Evolutionary conservation across 1,140 invertebrate species (phyloP).

Genomic region (Magallana angulata): DNA sequence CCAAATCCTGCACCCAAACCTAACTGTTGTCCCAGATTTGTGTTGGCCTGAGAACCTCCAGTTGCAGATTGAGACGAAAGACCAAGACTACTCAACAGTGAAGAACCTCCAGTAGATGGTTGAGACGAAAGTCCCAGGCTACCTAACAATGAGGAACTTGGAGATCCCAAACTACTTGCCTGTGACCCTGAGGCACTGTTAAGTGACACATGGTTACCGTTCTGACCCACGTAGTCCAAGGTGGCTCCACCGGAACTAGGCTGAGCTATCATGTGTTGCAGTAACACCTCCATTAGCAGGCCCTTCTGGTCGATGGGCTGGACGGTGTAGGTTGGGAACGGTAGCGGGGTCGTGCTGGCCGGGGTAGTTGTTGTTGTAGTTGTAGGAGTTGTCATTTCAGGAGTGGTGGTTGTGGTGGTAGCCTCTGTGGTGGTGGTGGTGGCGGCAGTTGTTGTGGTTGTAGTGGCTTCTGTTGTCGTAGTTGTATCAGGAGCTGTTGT

Average conservation of each 20-base stretch:
- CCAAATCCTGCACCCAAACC: neutral
- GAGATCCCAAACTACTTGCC: too few species aligned
- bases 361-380: neutral
- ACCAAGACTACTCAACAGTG: neutral
- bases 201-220: neutral
- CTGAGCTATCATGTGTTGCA: neutral
- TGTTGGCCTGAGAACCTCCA: neutral
- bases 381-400: neutral
- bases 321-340: neutral
- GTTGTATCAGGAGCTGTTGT: neutral
- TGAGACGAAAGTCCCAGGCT: neutral
- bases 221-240: neutral
- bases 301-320: neutral
- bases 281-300: slow-evolving; percentile 5
- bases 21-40: neutral
- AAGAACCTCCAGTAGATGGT: neutral
- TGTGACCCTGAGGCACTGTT: neutral
- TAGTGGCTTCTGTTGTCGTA: neutral
- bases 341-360: neutral
- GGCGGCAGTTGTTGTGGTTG: neutral
- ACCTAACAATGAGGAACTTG: neutral
- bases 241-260: neutral
- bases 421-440: slow-evolving; percentile 3
- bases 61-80: neutral
- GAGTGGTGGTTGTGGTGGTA: neutral